These are phyloP conservation scores for Girardia tigrina DNA, from an alignment of 2,888 invertebrate species.

Conservation along the genomic window DNA sequence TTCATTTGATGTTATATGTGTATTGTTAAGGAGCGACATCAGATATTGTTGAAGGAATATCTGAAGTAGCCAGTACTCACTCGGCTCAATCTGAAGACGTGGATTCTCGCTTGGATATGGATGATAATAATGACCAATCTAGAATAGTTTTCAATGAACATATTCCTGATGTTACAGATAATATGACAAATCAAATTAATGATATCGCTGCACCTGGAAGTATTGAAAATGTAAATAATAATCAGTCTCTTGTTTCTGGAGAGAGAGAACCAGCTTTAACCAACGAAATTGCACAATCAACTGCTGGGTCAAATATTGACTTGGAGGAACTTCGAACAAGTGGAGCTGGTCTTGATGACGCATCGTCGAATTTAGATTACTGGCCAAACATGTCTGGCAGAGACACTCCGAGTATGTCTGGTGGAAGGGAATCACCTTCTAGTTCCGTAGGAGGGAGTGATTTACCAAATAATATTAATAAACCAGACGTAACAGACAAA, in stretches of 20 bases:
- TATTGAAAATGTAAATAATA: neutral
- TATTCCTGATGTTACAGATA: neutral
- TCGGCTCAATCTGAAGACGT: slow-evolving; percentile 31
- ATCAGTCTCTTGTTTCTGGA: neutral
- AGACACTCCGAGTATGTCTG: slow-evolving; percentile 31
- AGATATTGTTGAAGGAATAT: slow-evolving; percentile 7
- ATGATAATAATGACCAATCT: neutral
- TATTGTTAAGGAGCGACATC: neutral
- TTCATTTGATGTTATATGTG: too few species aligned
- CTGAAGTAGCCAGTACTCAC: slow-evolving; percentile 31
- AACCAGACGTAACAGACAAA: slow-evolving; percentile 33
- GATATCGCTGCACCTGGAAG: neutral
- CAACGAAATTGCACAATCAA: neutral
- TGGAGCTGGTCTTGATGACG: slow-evolving; percentile 12
- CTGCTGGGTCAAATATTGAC: neutral
- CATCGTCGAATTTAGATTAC: neutral
- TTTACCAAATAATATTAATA: slow-evolving; percentile 16
- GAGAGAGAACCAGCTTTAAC: neutral
- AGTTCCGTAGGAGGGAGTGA: slow-evolving; percentile 1
- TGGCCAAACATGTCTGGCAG: slow-evolving; percentile 32
- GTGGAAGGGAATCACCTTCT: slow-evolving; percentile 30
- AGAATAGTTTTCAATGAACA: neutral
- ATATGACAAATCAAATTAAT: neutral
- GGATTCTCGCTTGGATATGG: neutral
- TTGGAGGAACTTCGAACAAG: slow-evolving; percentile 13